A percentile compares a stretch with the other conserved stretches of the same genome.
Conservation (phyloP, 2,797 vertebrate genomes). For the Pithecia hirsuta region DNA sequence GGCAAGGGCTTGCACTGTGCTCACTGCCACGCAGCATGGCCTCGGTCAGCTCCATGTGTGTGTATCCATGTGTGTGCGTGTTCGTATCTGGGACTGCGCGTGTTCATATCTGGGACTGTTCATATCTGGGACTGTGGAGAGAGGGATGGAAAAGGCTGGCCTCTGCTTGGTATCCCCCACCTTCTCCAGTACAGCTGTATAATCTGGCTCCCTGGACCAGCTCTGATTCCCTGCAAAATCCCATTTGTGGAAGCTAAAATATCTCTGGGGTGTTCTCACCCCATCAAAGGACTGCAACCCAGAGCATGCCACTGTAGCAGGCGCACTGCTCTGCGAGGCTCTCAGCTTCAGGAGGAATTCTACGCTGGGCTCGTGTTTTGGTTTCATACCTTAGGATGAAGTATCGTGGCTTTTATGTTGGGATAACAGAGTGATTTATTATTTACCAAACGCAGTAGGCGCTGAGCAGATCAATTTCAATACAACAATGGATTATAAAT, state of each 20-base stretch:
- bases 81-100: too few relatives aligned
- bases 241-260: background rate
- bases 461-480: conserved; percentile 70
- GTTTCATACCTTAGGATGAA: conserved; percentile 32
- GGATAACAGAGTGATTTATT: conserved; percentile 68
- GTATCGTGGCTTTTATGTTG: conserved; percentile 61
- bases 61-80: background rate
- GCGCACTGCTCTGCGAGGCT: background rate
- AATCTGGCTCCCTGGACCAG: background rate
- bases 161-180: background rate
- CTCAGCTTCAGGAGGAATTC: background rate
- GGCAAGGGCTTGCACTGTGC: background rate
- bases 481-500: conserved; percentile 69
- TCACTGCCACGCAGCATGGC: background rate
- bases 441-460: conserved; percentile 54
- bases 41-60: background rate
- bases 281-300: conserved; percentile 28
- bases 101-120: too few relatives aligned
- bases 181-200: background rate
- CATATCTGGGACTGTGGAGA: background rate
- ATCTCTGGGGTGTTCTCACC: conserved; percentile 19
- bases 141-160: background rate
- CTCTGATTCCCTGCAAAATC: background rate
- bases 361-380: background rate
- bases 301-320: accelerated